A percentile compares a stretch with the other conserved stretches of the same genome.
Evolutionary conservation across 2,797 vertebrate species (phyloP).

Genomic region (Coracias cyanogaster): DNA sequence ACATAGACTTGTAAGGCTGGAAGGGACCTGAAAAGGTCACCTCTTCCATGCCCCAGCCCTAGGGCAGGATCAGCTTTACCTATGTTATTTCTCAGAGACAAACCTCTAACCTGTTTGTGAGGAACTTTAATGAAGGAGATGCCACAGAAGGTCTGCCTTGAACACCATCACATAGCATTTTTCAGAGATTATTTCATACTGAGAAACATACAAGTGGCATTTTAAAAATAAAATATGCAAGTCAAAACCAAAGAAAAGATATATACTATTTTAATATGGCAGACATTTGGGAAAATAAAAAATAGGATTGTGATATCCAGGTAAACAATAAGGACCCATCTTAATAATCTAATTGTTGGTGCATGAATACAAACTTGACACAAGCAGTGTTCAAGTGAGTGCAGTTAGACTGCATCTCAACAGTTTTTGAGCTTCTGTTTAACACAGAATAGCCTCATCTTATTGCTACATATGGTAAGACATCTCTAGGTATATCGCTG

Average conservation of each 20-base stretch:
- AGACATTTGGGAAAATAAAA: not conserved
- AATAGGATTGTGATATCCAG: not conserved
- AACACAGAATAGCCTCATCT: not conserved
- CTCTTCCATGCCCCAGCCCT: not conserved
- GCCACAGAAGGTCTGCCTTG: not conserved
- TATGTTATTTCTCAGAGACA: not conserved
- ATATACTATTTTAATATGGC: not conserved
- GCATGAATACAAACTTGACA: not conserved
- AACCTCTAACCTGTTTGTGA: conserved; percentile 3
- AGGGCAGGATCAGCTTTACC: conserved; percentile 45
- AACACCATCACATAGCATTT: not conserved
- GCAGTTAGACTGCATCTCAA: not conserved
- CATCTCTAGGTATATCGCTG: not conserved
- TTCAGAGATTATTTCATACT: not conserved
- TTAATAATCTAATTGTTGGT: not conserved
- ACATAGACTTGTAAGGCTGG: not conserved
- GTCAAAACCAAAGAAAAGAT: not conserved
- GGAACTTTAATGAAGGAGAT: conserved; percentile 14
- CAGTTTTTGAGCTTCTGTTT: not conserved
- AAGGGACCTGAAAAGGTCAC: conserved; percentile 38
- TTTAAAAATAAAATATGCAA: not conserved
- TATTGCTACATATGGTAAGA: not conserved
- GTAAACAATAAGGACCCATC: not conserved
- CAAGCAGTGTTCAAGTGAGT: not conserved
- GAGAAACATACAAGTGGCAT: not conserved